Conservation (phyloP, 2,888 invertebrate species). For the Chorisops tibialis region DNA sequence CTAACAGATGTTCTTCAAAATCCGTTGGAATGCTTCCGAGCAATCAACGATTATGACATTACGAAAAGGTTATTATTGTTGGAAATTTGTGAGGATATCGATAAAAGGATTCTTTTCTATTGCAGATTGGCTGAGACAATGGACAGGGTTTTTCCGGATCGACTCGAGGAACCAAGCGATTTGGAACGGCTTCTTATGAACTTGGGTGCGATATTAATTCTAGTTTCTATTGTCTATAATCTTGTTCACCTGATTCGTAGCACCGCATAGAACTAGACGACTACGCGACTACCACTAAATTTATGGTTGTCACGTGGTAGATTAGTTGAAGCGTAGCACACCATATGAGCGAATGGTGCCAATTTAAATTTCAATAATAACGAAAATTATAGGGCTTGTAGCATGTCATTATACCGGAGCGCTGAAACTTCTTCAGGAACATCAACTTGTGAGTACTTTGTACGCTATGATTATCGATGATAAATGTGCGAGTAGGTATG, state of each 20-base stretch:
- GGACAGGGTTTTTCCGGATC: not conserved
- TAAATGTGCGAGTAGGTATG: not conserved
- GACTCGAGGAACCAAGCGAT: not conserved
- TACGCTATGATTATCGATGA: constrained; percentile 21
- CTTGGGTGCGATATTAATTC: not conserved
- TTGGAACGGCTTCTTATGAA: constrained; percentile 20
- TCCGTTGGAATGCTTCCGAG: constrained; percentile 41
- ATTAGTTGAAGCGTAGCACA: no score
- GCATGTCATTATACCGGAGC: constrained; percentile 15
- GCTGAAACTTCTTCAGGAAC: constrained; percentile 1
- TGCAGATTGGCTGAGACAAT: constrained; percentile 19
- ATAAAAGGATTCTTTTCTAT: not conserved
- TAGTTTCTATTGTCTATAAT: no score
- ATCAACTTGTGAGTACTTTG: constrained; percentile 12
- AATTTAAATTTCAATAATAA: no score
- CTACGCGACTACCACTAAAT: no score
- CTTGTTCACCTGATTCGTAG: no score
- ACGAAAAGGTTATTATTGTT: no score
- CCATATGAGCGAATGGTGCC: no score
- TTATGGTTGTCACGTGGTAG: no score
- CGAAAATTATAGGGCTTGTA: constrained; percentile 6
- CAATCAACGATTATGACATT: constrained; percentile 41
- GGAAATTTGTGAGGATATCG: no score
- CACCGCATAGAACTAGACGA: no score
- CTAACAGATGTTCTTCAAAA: constrained; percentile 43